Conservation (phyloP, 2,888 invertebrate species). For the Rhingia rostrata region DNA sequence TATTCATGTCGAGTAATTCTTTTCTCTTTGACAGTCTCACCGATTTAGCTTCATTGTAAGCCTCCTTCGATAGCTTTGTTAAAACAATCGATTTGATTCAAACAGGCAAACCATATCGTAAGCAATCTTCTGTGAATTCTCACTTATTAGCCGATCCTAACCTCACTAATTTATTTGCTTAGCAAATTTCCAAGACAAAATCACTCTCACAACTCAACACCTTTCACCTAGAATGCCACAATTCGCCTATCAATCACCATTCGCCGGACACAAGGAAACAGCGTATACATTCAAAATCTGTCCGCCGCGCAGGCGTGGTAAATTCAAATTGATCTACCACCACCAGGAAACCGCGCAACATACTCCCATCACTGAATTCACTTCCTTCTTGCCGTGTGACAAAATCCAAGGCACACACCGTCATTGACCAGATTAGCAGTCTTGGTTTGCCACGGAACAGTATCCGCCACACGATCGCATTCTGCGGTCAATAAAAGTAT, state of each 20-base stretch:
- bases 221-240: constrained; percentile 4
- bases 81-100: too few relatives aligned
- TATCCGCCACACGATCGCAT: constrained; percentile 62
- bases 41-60: too few relatives aligned
- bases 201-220: too few relatives aligned
- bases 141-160: too few relatives aligned
- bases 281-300: neutral
- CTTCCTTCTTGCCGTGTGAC: constrained; percentile 59
- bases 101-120: too few relatives aligned
- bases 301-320: constrained; percentile 44
- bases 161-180: too few relatives aligned
- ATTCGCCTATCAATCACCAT: constrained; percentile 16
- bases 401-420: constrained; percentile 36
- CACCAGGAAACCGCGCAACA: constrained; percentile 50
- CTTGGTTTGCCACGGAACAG: constrained; percentile 36
- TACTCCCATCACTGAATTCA: constrained; percentile 46
- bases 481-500: constrained; percentile 57
- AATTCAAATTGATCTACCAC: constrained; percentile 38
- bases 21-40: too few relatives aligned
- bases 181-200: too few relatives aligned
- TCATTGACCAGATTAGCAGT: constrained; percentile 57
- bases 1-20: too few relatives aligned
- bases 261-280: neutral
- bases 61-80: too few relatives aligned
- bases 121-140: too few relatives aligned